These are phyloP conservation scores for Monoplex corrugatus DNA, from an alignment of 2,888 invertebrate species.

Conservation along the genomic window DNA sequence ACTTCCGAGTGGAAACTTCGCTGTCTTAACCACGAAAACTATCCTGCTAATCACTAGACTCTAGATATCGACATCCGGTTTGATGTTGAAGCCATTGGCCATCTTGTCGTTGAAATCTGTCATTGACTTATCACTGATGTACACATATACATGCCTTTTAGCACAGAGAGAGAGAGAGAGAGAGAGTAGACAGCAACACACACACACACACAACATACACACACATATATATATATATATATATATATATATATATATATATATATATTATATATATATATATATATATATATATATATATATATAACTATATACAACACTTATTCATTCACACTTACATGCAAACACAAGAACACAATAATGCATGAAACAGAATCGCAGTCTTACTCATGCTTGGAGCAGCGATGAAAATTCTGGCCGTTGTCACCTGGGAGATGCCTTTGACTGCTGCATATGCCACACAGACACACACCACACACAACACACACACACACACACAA, in stretches of 20 bases:
- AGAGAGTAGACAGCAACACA: no score
- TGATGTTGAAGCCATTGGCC: no score
- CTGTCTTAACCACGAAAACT: no score
- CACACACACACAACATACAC: no score
- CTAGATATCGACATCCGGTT: no score
- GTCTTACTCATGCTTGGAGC: constrained; percentile 87
- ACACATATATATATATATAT: not conserved
- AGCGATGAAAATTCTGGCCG: constrained; percentile 95
- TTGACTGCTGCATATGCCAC: constrained; percentile 86
- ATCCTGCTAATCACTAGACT: no score
- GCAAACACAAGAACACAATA: not conserved
- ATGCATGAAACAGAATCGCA: not conserved
- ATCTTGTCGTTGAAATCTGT: no score
- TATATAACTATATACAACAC: not conserved
- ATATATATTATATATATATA: not conserved
- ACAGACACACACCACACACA: constrained; percentile 22
- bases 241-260: not conserved
- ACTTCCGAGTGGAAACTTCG: no score
- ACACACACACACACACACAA: not conserved
- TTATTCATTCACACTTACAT: not conserved
- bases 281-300: not conserved
- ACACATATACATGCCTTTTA: no score
- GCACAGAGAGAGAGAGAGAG: no score
- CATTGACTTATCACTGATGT: no score
- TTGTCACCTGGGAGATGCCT: constrained; percentile 94